Evolutionary conservation across 2,888 invertebrate genomes (phyloP).

Genomic region (Himalopsyche japonica): DNA sequence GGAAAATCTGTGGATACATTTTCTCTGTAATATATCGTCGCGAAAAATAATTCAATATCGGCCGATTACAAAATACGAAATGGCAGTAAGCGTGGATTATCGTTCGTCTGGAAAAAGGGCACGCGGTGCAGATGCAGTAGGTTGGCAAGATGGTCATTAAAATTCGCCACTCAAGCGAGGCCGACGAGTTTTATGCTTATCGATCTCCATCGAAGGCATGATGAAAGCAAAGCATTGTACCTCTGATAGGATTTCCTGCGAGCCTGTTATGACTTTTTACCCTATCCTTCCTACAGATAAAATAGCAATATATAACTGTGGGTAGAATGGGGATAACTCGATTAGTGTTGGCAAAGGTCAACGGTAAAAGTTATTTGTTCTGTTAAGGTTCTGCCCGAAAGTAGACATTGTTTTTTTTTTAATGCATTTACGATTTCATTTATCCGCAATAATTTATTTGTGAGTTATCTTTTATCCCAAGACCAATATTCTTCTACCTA

Average conservation of each 20-base stretch:
- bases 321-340: neutral
- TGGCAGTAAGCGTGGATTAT: neutral
- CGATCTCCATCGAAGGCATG: neutral
- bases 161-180: neutral
- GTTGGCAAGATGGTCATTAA: neutral
- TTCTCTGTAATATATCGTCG: neutral
- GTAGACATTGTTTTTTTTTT: too few species aligned
- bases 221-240: neutral
- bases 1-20: neutral
- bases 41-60: neutral
- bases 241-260: neutral
- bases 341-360: neutral
- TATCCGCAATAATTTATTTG: too few species aligned
- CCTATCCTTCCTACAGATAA: neutral
- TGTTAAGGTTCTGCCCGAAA: too few species aligned
- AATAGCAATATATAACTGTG: neutral
- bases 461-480: too few species aligned
- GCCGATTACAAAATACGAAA: neutral
- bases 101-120: constrained; percentile 2
- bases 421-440: too few species aligned
- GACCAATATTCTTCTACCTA: too few species aligned
- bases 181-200: neutral
- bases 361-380: neutral
- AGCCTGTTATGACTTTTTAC: neutral
- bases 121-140: neutral